Evolutionary conservation across 2,888 invertebrate genomes (phyloP).

Genomic region (Andrena camellia): DNA sequence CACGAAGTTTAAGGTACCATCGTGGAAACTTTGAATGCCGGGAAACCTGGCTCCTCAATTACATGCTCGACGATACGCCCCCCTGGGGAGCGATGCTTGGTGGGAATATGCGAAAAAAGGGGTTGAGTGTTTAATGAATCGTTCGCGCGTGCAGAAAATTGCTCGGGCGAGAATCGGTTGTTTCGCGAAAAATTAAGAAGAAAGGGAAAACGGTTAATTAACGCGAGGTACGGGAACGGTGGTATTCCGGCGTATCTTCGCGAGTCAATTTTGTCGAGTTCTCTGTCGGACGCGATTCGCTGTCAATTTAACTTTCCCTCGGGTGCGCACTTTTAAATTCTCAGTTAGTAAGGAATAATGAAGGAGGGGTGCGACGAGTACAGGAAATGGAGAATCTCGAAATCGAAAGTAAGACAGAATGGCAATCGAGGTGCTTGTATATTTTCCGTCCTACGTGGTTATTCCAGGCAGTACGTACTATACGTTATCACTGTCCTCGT

Average conservation of each 20-base stretch:
- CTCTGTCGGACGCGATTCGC: neutral
- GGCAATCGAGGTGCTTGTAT: neutral
- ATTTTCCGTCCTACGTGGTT: neutral
- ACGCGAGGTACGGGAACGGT: neutral
- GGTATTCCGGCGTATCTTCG: neutral
- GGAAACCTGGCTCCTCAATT: conserved; percentile 1
- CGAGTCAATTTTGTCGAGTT: conserved; percentile 12
- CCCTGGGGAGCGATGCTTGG: neutral
- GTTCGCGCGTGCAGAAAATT: neutral
- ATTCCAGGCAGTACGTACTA: neutral
- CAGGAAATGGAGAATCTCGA: no score
- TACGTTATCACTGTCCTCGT: conserved; percentile 22
- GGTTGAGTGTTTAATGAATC: conserved; percentile 8
- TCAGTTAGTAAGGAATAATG: no score
- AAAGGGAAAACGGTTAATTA: conserved; percentile 5
- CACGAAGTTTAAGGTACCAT: conserved; percentile 37
- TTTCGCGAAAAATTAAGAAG: neutral
- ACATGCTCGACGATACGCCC: conserved; percentile 7
- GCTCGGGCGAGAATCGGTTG: neutral
- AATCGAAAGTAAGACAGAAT: neutral
- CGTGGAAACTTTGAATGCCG: conserved; percentile 13
- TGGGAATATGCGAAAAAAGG: neutral
- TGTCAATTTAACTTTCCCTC: neutral
- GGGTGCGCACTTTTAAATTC: neutral
- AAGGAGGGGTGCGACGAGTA: no score